phyloP scores from a whole-genome alignment of 2,888 invertebrate species.

The Acanthococcus lagerstroemiae region DNA sequence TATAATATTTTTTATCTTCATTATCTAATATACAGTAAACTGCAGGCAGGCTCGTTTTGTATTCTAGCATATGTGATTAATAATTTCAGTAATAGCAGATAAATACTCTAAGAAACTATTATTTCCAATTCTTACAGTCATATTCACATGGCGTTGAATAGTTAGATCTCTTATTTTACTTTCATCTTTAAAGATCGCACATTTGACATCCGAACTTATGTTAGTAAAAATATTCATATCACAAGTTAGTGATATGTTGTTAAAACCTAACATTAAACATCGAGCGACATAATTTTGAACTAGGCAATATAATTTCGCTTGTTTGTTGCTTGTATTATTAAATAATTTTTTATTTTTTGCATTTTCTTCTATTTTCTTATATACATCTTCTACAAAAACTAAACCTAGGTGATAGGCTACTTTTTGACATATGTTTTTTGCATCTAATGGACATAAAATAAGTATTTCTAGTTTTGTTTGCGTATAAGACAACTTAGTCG shows the following conservation, averaged over 20 bases:
- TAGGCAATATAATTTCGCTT: not conserved
- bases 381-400: not conserved
- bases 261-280: not conserved
- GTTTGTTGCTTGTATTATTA: not conserved
- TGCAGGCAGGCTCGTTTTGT: not conserved
- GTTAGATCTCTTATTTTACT: not conserved
- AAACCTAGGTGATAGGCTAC: not conserved
- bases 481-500: not conserved
- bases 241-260: not conserved
- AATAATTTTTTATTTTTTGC: not conserved
- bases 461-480: not conserved
- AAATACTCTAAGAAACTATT: not conserved
- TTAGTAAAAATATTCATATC: not conserved
- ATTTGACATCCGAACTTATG: not conserved
- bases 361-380: not conserved
- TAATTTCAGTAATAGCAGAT: not conserved
- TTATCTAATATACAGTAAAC: not conserved
- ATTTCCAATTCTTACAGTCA: not conserved
- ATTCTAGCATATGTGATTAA: not conserved
- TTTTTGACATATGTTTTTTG: not conserved
- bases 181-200: not conserved
- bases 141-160: not conserved
- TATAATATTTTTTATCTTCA: not conserved
- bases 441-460: not conserved
- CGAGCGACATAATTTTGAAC: not conserved